A percentile compares a stretch with the other conserved stretches of the same genome.
phyloP scores from a whole-genome alignment of 1,140 invertebrate species.

The Brachionus manjavacas region DNA sequence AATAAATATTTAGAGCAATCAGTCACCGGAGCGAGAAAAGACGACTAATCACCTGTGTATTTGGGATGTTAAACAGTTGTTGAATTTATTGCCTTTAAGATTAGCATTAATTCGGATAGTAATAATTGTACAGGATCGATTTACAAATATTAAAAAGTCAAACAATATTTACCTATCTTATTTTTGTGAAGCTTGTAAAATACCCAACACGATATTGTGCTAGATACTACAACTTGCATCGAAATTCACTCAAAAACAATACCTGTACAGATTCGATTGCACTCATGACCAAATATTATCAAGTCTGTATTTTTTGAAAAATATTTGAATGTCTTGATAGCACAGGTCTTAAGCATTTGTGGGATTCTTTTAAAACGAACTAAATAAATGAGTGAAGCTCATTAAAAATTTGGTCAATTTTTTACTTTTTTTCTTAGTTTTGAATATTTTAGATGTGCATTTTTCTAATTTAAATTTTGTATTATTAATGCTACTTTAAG shows the following conservation, averaged over 20 bases:
- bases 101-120: background rate
- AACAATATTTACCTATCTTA: conserved; percentile 10
- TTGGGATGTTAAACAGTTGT: conserved; percentile 9
- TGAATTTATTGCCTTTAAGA: conserved; percentile 2
- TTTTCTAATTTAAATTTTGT: too few relatives aligned
- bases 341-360: too few relatives aligned
- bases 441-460: too few relatives aligned
- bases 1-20: conserved; percentile 6
- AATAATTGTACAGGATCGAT: conserved; percentile 15
- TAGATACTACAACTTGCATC: background rate
- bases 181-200: background rate
- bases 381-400: too few relatives aligned
- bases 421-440: too few relatives aligned
- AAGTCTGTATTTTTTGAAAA: background rate
- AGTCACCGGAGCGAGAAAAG: background rate
- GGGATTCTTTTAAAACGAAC: too few relatives aligned
- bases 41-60: conserved; percentile 1
- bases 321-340: too few relatives aligned
- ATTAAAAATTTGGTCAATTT: too few relatives aligned
- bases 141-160: conserved; percentile 22
- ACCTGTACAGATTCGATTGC: background rate
- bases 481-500: too few relatives aligned
- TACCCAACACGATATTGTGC: background rate
- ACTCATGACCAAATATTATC: background rate
- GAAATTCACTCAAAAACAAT: background rate